These are phyloP conservation scores for Lamproptera curius DNA, from an alignment of 2,888 invertebrate genomes.

Conservation along the genomic window DNA sequence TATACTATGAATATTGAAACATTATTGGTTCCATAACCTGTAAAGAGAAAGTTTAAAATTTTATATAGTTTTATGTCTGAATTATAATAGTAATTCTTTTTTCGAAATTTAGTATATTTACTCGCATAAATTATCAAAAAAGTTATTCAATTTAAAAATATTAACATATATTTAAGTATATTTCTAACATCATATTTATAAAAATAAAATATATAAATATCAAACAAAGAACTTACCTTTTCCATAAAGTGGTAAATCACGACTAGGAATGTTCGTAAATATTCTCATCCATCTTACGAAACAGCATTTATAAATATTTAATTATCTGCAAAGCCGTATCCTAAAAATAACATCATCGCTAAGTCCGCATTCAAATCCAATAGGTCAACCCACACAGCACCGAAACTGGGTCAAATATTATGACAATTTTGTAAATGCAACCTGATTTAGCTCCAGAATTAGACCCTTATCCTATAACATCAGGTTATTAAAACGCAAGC, in stretches of 20 bases:
- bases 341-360: constrained; percentile 72
- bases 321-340: constrained; percentile 73
- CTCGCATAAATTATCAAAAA: too few relatives aligned
- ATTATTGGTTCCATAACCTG: constrained; percentile 7
- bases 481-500: neutral
- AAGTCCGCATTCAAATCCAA: constrained; percentile 68
- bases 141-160: neutral
- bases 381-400: constrained; percentile 73
- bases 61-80: too few relatives aligned
- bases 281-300: constrained; percentile 41
- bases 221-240: constrained; percentile 68
- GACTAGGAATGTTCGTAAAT: constrained; percentile 35
- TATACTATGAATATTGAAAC: neutral
- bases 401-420: constrained; percentile 73
- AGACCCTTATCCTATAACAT: neutral
- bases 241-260: constrained; percentile 41
- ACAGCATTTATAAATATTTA: constrained; percentile 72
- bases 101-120: too few relatives aligned
- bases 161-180: neutral
- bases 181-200: constrained; percentile 2
- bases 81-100: too few relatives aligned
- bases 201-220: constrained; percentile 19
- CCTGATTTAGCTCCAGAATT: constrained; percentile 2
- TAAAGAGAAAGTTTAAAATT: too few relatives aligned
- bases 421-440: constrained; percentile 35